Base-by-base conservation (phyloP, 2,888 invertebrate species). In the Eupithecia dodoneata region DNA sequence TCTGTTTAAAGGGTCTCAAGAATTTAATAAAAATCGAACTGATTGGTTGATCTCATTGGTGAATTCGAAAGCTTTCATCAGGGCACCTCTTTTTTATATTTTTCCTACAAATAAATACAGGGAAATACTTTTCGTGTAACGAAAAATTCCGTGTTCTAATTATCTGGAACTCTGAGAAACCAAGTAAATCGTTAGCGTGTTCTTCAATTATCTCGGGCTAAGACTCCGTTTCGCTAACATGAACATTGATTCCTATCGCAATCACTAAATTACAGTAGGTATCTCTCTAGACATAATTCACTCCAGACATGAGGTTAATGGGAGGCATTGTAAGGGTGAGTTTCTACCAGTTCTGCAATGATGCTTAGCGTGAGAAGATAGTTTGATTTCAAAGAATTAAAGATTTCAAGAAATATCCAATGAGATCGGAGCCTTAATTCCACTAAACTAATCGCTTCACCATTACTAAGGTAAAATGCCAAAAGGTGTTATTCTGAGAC, bases 201-300 rank as follows among this genome's bases (percentile, higher is more conserved):
- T 70, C 69, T 69, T 69, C 47, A 70, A 70, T 70, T 45, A 70
- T 70, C 70, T 70, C 70, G 30, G 70, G 13, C 47, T 70, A 47
- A 70, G 70, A 49, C 63, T 30, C 71, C 71, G 44, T 66, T 49
- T 45, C 75, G 73, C 72, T 75, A 75, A 72, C 73, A 77, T 74
- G 71, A 71, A 73, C 71, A 76, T 71, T 76, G 79, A 74, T 79
- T 72, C 45, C 42, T 73, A 76, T 76, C 75, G 47, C 55, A 59
- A 55, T 63, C 42, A 71, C 69, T 72, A 75, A 73, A 75, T 73
- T 45, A 63, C 59, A 30, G 45, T n/a, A n/a, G n/a, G n/a, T 73
- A 76, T 80, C 76, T 73, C 47, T 42, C 42, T 7, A 78, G 71
- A n/a, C 72, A 67, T 80, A 76, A 73, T 67, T 76, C 59, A 67